phyloP scores from a whole-genome alignment of 2,113 vertebrate species.

The Gorsachius goisagi region DNA sequence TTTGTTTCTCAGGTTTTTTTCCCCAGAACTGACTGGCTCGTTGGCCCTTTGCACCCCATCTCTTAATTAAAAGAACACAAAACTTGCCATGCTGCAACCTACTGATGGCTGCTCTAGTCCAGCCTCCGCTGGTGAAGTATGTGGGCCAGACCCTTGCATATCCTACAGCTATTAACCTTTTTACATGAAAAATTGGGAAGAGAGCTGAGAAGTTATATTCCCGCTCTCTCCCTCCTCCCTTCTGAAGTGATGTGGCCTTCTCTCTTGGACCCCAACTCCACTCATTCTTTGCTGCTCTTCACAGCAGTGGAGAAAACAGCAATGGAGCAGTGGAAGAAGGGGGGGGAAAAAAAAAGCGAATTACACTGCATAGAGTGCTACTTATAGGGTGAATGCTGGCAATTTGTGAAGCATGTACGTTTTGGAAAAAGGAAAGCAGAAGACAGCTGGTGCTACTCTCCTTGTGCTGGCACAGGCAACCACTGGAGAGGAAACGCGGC shows the following conservation, averaged over 20 bases:
- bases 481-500: neutral
- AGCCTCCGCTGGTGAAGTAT: neutral
- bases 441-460: neutral
- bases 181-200: neutral
- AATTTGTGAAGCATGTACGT: neutral
- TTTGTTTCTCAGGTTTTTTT: neutral
- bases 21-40: neutral
- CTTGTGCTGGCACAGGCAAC: neutral
- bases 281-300: neutral
- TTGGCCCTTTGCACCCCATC: neutral
- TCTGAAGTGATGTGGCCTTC: neutral
- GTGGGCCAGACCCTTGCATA: neutral
- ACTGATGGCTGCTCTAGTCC: neutral
- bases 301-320: neutral
- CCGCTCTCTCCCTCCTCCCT: neutral
- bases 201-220: neutral
- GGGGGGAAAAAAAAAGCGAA: neutral
- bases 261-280: neutral
- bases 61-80: neutral
- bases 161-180: neutral
- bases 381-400: neutral
- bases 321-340: rapidly evolving
- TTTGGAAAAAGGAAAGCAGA: neutral
- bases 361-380: rapidly evolving
- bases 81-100: neutral